Conservation (phyloP, 2,797 vertebrate species). For the Typhlichthys subterraneus region DNA sequence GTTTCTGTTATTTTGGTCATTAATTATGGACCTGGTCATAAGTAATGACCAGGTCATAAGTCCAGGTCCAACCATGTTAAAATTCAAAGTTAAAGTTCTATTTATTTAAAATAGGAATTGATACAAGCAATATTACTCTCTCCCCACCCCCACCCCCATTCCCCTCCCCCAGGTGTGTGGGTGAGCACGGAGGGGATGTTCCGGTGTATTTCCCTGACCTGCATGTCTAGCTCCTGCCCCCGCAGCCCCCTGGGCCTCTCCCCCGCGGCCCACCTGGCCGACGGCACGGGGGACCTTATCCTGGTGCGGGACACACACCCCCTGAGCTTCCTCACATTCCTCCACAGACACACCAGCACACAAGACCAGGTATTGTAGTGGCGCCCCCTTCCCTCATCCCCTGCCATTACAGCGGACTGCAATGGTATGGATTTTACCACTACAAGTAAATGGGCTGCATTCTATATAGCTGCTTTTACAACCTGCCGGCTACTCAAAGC, state of each 20-base stretch:
- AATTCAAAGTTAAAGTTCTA: too few species aligned
- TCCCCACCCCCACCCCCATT: not conserved
- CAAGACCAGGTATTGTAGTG: conserved; percentile 77
- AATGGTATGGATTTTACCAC: not conserved
- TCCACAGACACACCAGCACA: conserved; percentile 81
- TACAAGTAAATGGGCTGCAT: too few species aligned
- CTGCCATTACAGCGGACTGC: not conserved
- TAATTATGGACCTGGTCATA: too few species aligned
- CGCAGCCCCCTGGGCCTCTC: conserved; percentile 83
- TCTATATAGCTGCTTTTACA: too few species aligned
- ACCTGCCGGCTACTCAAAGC: too few species aligned
- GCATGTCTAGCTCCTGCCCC: conserved; percentile 84
- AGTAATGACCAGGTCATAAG: too few species aligned
- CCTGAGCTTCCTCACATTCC: conserved; percentile 78
- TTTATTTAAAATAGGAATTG: too few species aligned
- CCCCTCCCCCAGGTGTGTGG: conserved; percentile 65
- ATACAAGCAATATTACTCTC: not conserved
- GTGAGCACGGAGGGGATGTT: conserved; percentile 78
- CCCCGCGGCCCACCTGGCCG: conserved; percentile 83
- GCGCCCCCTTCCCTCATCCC: not conserved
- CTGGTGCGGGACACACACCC: conserved; percentile 78
- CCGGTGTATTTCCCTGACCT: conserved; percentile 81
- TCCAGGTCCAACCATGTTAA: too few species aligned
- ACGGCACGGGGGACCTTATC: conserved; percentile 85
- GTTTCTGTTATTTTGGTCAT: too few species aligned